Evolutionary conservation across 2,113 vertebrate species (phyloP), one percentile per base, ranked within the genome.

Genomic region (Sterrhoptilus dennistouni): DNA sequence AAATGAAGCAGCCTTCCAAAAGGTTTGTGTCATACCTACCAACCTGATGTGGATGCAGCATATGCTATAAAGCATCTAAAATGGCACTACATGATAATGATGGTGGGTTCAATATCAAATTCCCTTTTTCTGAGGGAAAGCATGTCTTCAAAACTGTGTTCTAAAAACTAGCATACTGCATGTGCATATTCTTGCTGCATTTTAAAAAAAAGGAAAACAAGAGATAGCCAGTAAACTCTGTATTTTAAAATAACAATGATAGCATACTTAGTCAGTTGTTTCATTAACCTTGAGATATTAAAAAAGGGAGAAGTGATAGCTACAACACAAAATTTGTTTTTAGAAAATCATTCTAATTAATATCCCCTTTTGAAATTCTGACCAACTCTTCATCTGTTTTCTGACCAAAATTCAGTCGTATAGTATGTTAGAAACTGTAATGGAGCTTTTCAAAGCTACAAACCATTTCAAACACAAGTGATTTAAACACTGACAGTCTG

Each of bases 401-500:
- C 47, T 50, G 22, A 68, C 9, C 7, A 72, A 69, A 90, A 83
- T 17, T 61, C 2, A 1, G 27, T 29, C 20, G 71, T 57, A 5
- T 19, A 59, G 11, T 20, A 27, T 3, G 7, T 52, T 42, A 60
- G 76, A 91, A 33, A 15, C 38, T 64, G 18, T 59, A 72, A 81
- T 38, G 14, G 14, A 68, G 22, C 3, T 25, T 54, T 87, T 87
- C 50, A 78, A 90, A 95, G 13, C 45, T 84, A 45, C 14, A 81
- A 72, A 42, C 12, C 2, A 31, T 65, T 87, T 91, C 33, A 64
- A 53, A 87, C 12, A 27, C 0, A 0, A 81, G 19, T 1, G 1
- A n/a, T 94, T 89, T 84, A 69, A 84, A 87, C 8, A 28, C 19
- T 60, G 21, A 25, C 5, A 81, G 24, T 61, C 16, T 75, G 25